Evolutionary conservation across 1,140 invertebrate species (phyloP), one percentile per base, ranked within the genome.

Genomic region (Tetramorium simillimum): DNA sequence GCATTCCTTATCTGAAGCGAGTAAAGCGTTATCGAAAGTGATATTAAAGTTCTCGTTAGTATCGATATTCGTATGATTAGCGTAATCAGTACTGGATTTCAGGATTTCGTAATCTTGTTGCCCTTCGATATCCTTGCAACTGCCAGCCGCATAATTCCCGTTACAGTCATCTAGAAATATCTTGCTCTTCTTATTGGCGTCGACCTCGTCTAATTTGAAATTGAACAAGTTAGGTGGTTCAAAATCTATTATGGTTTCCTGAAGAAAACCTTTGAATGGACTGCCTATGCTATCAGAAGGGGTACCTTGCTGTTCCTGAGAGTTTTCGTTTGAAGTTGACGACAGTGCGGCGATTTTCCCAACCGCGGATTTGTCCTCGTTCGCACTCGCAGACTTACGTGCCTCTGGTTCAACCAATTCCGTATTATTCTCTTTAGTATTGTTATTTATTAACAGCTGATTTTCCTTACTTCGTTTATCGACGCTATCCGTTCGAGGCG

Each of bases 251-350:
- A 56, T 18, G 12, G 62, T 53, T 0, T 89, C 87, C 12, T 24
- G 49, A 24, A 69, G 24, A 62, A 91, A 91, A 14, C 90, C 90
- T 43, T 91, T 91, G n/a, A 91, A 91, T 0, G 89, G 87, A 24
- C 87, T 89, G 1, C 67, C 76, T 6, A 14, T 16, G 56, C 89
- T 91, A n/a, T 88, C 72, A 3, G 84, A 63, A 37, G 89, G 90
- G 14, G 0, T 6, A 37, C 14, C 18, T 9, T 69, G 28, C 9
- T 73, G 28, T 1, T 73, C 40, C 0, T 9, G 9, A 1, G 24
- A 72, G 0, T 24, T 65, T 73, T 78, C 49, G 1, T 1, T 65
- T 0, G 28, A 46, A 10, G 7, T 7, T 16, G 40, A 53, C 0
- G 37, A 16, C 18, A 10, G 0, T n/a, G 46, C 12, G 1, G 16